Base-by-base conservation (phyloP, 2,113 vertebrate species). In the Poeciliopsis turrubarensis region DNA sequence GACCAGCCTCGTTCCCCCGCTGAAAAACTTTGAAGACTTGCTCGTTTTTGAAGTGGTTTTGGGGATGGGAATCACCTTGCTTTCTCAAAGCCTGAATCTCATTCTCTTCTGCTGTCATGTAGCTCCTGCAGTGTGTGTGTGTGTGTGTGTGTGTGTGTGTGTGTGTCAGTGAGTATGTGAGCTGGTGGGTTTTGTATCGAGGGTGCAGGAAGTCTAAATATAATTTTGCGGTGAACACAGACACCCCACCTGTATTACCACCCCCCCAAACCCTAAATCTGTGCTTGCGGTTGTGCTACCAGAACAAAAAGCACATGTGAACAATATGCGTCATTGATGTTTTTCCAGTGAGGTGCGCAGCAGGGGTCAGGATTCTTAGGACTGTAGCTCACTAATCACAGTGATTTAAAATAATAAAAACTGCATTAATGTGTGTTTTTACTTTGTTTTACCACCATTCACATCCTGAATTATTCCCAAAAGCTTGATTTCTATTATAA, bases 151-250 rank as follows among this genome's bases (percentile, higher is more conserved):
- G 70, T 73, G 69, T 64, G 68, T 71, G 72, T 54, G 68, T 71
- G 72, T 54, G 70, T 73, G 69, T 64, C n/a, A n/a, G 70, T 71
- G 72, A 37, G 37, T 47, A 27, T 64, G 54, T 13, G 70, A 44
- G 77, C n/a, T 37, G 77, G 83, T 85, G 86, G 88, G 84, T 83
- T 89, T 72, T 78, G 72, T 83, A 85, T 76, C 79, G 30, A 86
- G 69, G 86, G 63, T 67, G 87, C 86, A 90, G 91, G 89, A 92
- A 90, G 90, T 88, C 87, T 91, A 93, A 91, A 92, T 92, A 90
- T 93, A 90, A 87, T 84, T 74, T 77, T 92, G 92, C 29, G 93
- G 93, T 89, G 74, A 86, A 75, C 87, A 78, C 80, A 60, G 64
- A 17, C 81, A 84, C 81, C 87, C 87, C 91, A 80, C 87, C 88